phyloP scores from a whole-genome alignment of 2,113 vertebrate species.

The Spheniscus mendiculus region DNA sequence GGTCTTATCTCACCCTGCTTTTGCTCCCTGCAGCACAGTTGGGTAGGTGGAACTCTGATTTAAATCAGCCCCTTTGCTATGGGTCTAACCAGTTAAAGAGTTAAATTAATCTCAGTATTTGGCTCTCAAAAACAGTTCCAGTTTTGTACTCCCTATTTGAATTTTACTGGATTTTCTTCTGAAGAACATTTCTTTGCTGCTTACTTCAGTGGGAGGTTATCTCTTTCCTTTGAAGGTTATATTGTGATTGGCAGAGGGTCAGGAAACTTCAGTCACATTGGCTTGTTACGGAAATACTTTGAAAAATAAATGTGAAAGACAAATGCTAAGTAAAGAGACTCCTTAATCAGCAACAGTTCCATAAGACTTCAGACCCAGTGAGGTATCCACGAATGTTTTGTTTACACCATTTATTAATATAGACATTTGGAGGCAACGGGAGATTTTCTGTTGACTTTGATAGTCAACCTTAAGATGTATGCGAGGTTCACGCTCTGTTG shows the following conservation, averaged over 20 bases:
- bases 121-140: not conserved
- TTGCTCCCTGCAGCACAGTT: not conserved
- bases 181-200: conserved; percentile 42
- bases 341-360: conserved; percentile 62
- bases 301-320: conserved; percentile 66
- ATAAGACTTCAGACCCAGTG: not conserved
- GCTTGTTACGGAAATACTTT: conserved; percentile 57
- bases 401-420: conserved; percentile 18
- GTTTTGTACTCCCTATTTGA: conserved; percentile 14
- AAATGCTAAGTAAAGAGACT: conserved; percentile 55
- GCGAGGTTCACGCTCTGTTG: rapidly evolving
- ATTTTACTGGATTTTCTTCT: conserved; percentile 62
- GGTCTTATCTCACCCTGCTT: not conserved
- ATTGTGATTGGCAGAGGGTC: conserved; percentile 67
- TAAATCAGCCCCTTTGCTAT: not conserved
- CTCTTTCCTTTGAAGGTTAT: conserved; percentile 68
- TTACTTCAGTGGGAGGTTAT: conserved; percentile 60
- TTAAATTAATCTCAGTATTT: conserved; percentile 19
- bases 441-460: not conserved
- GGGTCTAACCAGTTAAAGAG: not conserved
- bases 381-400: not conserved
- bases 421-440: not conserved
- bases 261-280: conserved; percentile 64
- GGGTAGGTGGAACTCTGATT: not conserved
- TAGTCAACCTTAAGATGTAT: not conserved